Evolutionary conservation across 2,888 invertebrate genomes (phyloP).

Genomic region (Schrankia costaestrigalis): DNA sequence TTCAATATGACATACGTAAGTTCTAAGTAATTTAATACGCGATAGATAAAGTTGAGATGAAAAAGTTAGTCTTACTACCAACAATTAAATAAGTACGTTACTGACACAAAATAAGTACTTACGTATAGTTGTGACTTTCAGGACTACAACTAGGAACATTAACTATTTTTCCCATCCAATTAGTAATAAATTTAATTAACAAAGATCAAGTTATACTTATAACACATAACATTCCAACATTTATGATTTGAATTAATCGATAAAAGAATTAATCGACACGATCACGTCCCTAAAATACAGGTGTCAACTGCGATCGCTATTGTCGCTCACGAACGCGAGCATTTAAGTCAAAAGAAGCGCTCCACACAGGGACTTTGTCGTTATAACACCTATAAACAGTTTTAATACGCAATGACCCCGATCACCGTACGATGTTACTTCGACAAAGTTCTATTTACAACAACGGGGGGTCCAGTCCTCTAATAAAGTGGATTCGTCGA

Average conservation of each 20-base stretch:
- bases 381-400: slow-evolving; percentile 51
- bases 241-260: too few species aligned
- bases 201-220: too few species aligned
- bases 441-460: slow-evolving; percentile 59
- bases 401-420: slow-evolving; percentile 43
- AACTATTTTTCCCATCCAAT: too few species aligned
- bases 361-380: slow-evolving; percentile 62
- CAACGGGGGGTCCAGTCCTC: slow-evolving; percentile 68
- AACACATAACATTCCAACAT: too few species aligned
- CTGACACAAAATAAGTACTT: neutral
- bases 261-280: slow-evolving; percentile 15
- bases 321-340: slow-evolving; percentile 67
- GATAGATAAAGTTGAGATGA: too few species aligned
- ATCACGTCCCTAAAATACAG: slow-evolving; percentile 56
- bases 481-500: slow-evolving; percentile 79
- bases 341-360: slow-evolving; percentile 74
- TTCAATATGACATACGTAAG: too few species aligned
- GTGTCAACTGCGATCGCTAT: slow-evolving; percentile 72
- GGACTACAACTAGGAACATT: too few species aligned
- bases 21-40: neutral
- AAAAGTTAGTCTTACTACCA: too few species aligned
- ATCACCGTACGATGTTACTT: slow-evolving; percentile 38
- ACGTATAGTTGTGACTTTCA: neutral
- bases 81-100: too few species aligned
- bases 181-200: too few species aligned